Evolutionary conservation across 2,888 invertebrate species (phyloP), one percentile per base, ranked within the genome.

Genomic region (Halictus ligatus): DNA sequence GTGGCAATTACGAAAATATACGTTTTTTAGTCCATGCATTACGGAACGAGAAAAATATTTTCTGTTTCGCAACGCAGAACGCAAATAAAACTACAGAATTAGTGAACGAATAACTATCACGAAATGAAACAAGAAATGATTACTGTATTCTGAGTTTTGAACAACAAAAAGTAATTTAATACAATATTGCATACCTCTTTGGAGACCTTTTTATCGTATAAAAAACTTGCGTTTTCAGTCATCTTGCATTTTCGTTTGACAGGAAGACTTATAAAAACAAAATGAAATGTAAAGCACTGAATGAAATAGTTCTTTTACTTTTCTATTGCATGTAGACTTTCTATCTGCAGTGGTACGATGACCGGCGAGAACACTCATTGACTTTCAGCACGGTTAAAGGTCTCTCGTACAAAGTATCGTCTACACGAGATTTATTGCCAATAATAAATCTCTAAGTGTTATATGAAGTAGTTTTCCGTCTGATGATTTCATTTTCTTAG

Each of bases 341-440:
- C 25, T 46, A 40, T 50, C 83, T 71, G 21, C 18, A 0, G 13
- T 18, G 48, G 64, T 54, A 40, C 78, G 71, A 85, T 85, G 75
- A 83, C 82, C 82, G 35, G 48, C 71, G 48, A 48, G 15, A 81
- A 60, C 50, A 43, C 25, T 72, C 74, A 72, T 84, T 84, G 69
- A 25, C 78, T 75, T 74, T 75, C 50, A 54, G 21, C 58, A 58
- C 58, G 58, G 75, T 78, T 71, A 75, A 78, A 77, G 81, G 50
- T 15, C 43, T 60, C 67, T n/a, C 60, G 10, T 43, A 46, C 43
- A 15, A 50, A 18, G 18, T 8, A 25, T 35, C 21, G 58, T 69
- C 67, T 18, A 21, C 29, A 25, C 15, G 15, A 78, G 81, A 75
- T 40, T 75, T 18, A 78, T 67, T 72, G 1, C 15, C 21, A 75